phyloP scores from a whole-genome alignment of 2,888 invertebrate species.

The Heliconius sara region DNA sequence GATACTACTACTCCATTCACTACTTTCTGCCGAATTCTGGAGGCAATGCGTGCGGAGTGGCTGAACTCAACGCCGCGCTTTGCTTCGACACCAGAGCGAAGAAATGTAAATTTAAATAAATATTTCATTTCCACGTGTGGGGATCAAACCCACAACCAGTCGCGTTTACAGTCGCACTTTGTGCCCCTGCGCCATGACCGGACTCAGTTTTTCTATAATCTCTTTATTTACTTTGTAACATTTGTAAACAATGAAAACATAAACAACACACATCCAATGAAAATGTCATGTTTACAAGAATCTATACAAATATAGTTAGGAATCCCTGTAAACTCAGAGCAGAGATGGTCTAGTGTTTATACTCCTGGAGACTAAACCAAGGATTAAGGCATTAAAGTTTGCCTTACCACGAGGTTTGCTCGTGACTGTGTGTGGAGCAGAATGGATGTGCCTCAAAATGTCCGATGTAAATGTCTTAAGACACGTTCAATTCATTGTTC shows the following conservation, averaged over 20 bases:
- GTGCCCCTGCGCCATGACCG: no score
- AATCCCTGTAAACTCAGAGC: conserved; percentile 11
- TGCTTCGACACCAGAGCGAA: no score
- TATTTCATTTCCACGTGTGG: no score
- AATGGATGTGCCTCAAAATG: conserved; percentile 2
- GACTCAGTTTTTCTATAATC: neutral
- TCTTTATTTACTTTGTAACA: neutral
- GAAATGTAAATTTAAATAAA: no score
- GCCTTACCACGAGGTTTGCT: conserved; percentile 1
- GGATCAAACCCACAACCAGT: no score
- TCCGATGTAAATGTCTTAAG: conserved; percentile 15
- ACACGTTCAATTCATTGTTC: conserved; percentile 1
- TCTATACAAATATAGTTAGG: conserved; percentile 1
- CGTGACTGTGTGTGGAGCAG: neutral
- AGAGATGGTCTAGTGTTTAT: conserved; percentile 19
- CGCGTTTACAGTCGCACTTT: no score
- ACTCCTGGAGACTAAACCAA: conserved; percentile 16
- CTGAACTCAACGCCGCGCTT: no score
- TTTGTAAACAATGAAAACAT: neutral
- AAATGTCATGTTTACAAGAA: neutral
- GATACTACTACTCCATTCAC: no score
- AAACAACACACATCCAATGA: neutral
- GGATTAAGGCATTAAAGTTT: conserved; percentile 23
- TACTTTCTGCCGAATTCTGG: no score
- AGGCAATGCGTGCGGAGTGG: no score